Base-by-base conservation (phyloP, 2,888 invertebrate genomes). In the Cerastoderma edule region DNA sequence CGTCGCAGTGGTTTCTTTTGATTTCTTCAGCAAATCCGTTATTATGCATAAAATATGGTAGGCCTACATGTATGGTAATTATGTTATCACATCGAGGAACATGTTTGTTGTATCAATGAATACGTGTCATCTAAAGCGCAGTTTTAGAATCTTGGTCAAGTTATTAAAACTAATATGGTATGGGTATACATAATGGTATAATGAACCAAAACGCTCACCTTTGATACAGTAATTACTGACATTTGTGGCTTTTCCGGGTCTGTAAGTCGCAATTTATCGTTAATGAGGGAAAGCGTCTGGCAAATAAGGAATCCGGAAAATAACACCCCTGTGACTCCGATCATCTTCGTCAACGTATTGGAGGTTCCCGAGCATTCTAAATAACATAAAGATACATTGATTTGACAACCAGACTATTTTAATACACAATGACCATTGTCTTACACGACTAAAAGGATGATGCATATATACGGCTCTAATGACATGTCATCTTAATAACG, bases 301-400 rank as follows among this genome's bases (percentile, higher is more conserved):
- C 60, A 35, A 5, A 60, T 16, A 28, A 60, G 19, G 60, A 60
- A 60, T 39, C 35, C 24, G 3, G 60, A 60, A 60, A 60, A 60
- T 32, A 39, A 2, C 19, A n/a, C 60, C 3, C 60, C 60, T 22
- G 24, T 60, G 1, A 35, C 30, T 35, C 60, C 60, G 3, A 24
- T 3, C 60, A 60, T 35, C 60, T 60, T 60, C 10, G 60, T 60
- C 10, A 60, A 27, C 22, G 60, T 60, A 19, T 60, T 60, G 22
- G 60, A 60, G 2, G 60, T 24, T 6, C 27, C 60, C 6, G 60
- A 22, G 27, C 60, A 60, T 35, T 60, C 60, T 60, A 24, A 3
- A 32, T 10, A 39, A 39, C 8, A 16, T 39, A 16, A 39, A 8
- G 8, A 39, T 39, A 13, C 4, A 22, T 3, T 46, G n/a, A 46